These are phyloP conservation scores for Ceratitis capitata DNA, from an alignment of 1,140 invertebrate genomes.

Conservation along the genomic window DNA sequence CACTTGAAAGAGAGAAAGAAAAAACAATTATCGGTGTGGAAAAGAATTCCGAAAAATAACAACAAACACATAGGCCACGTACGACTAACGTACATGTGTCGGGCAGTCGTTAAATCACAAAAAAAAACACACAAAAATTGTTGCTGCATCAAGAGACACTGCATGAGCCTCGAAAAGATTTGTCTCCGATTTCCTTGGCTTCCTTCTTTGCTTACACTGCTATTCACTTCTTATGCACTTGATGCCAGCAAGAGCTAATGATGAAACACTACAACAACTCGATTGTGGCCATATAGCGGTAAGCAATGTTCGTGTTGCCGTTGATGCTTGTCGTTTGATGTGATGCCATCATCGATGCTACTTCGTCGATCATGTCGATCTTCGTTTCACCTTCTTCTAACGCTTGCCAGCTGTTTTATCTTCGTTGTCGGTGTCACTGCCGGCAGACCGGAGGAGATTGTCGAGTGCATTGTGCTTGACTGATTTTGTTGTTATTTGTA, in stretches of 20 bases:
- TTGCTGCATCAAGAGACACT: background rate
- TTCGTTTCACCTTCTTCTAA: no score
- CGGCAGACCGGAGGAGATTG: background rate
- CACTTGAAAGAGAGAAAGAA: no score
- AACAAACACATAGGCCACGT: background rate
- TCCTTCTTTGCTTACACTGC: background rate
- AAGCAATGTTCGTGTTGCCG: background rate
- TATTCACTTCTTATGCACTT: background rate
- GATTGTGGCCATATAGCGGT: constrained; percentile 13
- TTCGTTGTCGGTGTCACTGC: no score
- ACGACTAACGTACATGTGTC: background rate
- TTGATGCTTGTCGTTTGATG: background rate
- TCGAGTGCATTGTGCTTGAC: background rate
- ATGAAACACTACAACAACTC: background rate
- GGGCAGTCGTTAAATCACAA: background rate
- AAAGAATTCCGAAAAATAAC: no score
- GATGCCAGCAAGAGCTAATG: background rate
- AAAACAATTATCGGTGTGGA: no score
- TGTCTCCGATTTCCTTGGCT: background rate
- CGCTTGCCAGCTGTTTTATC: no score
- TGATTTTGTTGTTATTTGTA: background rate
- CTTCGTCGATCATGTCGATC: background rate
- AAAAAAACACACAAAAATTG: background rate
- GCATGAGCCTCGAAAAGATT: background rate
- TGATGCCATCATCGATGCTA: background rate